Conservation (phyloP, 1,140 invertebrate species). For the Mizuhopecten yessoensis region DNA sequence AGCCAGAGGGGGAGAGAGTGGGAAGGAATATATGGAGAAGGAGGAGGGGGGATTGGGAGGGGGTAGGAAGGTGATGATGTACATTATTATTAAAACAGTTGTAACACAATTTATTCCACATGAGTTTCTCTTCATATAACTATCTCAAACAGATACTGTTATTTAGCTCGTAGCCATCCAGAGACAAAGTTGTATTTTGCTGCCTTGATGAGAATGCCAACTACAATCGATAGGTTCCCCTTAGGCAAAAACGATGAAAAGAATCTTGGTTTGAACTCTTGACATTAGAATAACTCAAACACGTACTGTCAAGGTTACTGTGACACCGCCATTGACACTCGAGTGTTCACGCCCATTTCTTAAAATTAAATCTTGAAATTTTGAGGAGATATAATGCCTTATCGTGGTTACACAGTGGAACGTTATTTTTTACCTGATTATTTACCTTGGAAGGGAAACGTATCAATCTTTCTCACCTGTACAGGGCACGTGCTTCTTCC, state of each 20-base stretch:
- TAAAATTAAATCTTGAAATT: neutral
- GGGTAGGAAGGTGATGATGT: neutral
- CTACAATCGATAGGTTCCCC: neutral
- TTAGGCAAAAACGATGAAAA: neutral
- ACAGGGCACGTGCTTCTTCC: neutral
- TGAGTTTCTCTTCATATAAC: neutral
- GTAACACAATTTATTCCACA: constrained; percentile 15
- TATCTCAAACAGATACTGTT: neutral
- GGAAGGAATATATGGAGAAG: neutral
- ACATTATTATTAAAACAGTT: constrained; percentile 19
- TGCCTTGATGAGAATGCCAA: neutral
- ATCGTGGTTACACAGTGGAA: neutral
- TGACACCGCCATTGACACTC: neutral
- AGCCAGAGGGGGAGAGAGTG: neutral
- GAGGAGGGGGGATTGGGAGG: neutral
- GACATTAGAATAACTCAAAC: neutral
- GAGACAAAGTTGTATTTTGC: neutral
- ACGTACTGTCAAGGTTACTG: neutral
- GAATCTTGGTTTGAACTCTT: neutral
- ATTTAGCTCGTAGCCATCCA: neutral
- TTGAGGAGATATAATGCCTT: no score
- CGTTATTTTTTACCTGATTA: neutral
- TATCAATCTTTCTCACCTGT: constrained; percentile 10
- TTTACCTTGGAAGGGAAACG: neutral
- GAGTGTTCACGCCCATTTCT: no score